phyloP scores from a whole-genome alignment of 2,797 vertebrate species.

The Rhadinocentrus ornatus region DNA sequence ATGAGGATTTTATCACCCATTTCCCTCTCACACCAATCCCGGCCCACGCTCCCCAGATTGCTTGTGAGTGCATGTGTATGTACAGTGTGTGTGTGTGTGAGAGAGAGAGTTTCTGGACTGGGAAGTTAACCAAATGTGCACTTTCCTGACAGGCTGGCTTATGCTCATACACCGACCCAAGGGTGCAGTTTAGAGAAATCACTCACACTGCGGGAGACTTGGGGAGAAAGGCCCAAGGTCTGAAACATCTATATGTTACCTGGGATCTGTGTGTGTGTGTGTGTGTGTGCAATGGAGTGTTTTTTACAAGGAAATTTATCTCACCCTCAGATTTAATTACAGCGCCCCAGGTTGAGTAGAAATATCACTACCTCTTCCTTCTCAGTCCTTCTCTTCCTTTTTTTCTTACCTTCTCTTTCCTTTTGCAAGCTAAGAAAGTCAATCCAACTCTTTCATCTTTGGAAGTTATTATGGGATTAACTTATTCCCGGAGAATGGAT shows the following conservation, averaged over 20 bases:
- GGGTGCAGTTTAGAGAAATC: slow-evolving; percentile 78
- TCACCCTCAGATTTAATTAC: slow-evolving; percentile 79
- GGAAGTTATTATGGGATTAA: slow-evolving; percentile 77
- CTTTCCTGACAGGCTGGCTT: slow-evolving; percentile 67
- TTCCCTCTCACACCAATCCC: slow-evolving; percentile 71
- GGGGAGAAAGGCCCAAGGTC: slow-evolving; percentile 71
- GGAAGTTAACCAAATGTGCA: slow-evolving; percentile 76
- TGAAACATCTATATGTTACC: slow-evolving; percentile 68
- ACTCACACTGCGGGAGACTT: slow-evolving; percentile 69
- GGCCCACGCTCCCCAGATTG: slow-evolving; percentile 57
- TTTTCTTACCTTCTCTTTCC: slow-evolving; percentile 36
- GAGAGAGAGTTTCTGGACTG: slow-evolving; percentile 33
- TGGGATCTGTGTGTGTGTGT: slow-evolving; percentile 34
- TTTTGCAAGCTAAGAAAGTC: slow-evolving; percentile 56
- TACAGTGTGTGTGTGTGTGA: slow-evolving; percentile 29
- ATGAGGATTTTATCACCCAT: slow-evolving; percentile 83
- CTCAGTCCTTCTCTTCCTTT: slow-evolving; percentile 27
- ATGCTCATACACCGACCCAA: slow-evolving; percentile 61
- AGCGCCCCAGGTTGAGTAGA: slow-evolving; percentile 56
- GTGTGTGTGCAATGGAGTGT: slow-evolving; percentile 43
- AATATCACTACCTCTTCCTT: slow-evolving; percentile 45
- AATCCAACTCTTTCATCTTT: slow-evolving; percentile 58
- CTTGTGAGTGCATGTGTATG: slow-evolving; percentile 28
- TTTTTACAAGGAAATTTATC: slow-evolving; percentile 77
- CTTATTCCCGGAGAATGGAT: slow-evolving; percentile 70